Percentiles rank a stretch among this genome's conserved stretches.
Conservation (phyloP, 2,888 invertebrate genomes). For the Tenthredo scrophulariae region DNA sequence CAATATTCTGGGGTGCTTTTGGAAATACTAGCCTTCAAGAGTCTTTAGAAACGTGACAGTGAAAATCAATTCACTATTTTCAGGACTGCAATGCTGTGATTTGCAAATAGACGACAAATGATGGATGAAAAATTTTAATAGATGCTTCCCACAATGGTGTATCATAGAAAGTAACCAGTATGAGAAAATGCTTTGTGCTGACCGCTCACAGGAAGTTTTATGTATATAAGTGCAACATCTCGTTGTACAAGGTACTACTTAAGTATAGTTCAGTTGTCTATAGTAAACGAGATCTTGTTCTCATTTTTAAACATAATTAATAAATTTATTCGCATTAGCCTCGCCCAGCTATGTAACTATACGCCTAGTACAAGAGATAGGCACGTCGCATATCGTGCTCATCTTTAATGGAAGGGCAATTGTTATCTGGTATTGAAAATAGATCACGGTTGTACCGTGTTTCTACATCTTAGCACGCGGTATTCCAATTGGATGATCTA, state of each 20-base stretch:
- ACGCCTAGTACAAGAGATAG: background rate
- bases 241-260: background rate
- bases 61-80: too few relatives aligned
- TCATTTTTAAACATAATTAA: conserved; percentile 33
- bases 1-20: background rate
- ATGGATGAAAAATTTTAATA: background rate
- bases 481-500: background rate
- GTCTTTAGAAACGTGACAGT: too few relatives aligned
- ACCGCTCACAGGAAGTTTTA: background rate
- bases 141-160: background rate
- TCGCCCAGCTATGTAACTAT: background rate
- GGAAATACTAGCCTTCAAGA: background rate
- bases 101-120: background rate
- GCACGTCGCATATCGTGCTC: conserved; percentile 6
- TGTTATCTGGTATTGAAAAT: conserved; percentile 30
- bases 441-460: background rate
- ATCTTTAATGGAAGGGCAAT: conserved; percentile 35
- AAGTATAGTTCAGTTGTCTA: background rate
- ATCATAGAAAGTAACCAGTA: background rate
- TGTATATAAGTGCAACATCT: background rate
- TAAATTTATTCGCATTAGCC: conserved; percentile 29
- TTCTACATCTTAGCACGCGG: background rate
- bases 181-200: background rate
- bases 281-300: background rate
- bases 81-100: background rate